Evolutionary conservation across 2,888 invertebrate genomes (phyloP), one percentile per base, ranked within the genome.

Genomic region (Cremastinae sp.): DNA sequence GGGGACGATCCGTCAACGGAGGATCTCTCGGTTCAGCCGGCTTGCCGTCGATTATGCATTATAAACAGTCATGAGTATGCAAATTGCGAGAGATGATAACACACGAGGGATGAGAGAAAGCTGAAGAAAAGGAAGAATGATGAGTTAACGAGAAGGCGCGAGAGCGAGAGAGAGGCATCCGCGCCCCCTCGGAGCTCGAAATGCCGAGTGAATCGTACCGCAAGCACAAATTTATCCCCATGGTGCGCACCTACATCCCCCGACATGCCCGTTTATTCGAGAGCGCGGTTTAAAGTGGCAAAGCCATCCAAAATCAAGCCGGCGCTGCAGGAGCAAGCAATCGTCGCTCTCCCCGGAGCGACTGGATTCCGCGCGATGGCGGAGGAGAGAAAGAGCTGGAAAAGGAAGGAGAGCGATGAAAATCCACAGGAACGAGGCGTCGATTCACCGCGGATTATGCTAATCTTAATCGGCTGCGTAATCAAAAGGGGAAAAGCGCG

Each of bases 401-500:
- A 53, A 65, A 65, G 70, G 59, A 66, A 61, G 38, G 62, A 58
- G 62, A 73, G 49, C 51, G 59, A 53, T 69, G 76, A 73, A 72
- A 76, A 72, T 73, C 76, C 75, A 45, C 43, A 69, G 68, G 47
- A 76, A 56, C 68, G 74, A 74, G 74, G 74, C 74, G 74, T 71
- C 78, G 76, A 78, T 66, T 78, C 78, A 76, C 78, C 75, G 68
- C 76, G 70, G 78, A 76, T 76, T 78, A 78, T 78, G 76, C 76
- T 76, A 76, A 78, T 78, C 76, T 78, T 74, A 78, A 78, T 78
- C 74, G 78, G 70, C 76, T 76, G 71, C 76, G 71, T 76, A 78
- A 76, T 76, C 76, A 72, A 75, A 72, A 72, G 69, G 71, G 75
- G 74, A 68, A 68, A 71, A 74, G 66, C 71, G 64, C 43, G 62